Evolutionary conservation across 2,797 vertebrate species (phyloP).

Genomic region (Malurus splendens): DNA sequence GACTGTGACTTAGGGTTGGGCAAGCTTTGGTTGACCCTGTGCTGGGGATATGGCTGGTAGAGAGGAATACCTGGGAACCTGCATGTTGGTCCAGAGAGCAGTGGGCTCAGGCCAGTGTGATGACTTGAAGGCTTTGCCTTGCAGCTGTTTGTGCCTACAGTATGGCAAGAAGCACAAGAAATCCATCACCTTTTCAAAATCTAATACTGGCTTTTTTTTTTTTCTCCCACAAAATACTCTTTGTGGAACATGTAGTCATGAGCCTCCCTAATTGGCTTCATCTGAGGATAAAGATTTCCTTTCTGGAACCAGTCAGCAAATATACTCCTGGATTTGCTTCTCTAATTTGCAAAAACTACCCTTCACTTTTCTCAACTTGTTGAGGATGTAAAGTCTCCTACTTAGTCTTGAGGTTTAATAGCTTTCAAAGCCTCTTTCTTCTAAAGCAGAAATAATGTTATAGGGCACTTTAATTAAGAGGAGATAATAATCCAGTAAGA

Average conservation of each 20-base stretch:
- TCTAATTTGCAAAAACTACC: background rate
- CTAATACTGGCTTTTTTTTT: background rate
- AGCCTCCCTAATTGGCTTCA: background rate
- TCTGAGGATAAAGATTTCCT: background rate
- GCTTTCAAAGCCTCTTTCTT: constrained; percentile 4
- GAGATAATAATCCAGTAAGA: background rate
- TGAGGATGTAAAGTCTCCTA: background rate
- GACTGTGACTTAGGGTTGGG: background rate
- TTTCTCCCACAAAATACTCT: constrained; percentile 2
- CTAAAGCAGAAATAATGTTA: background rate
- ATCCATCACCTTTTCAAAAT: background rate
- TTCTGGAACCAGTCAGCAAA: background rate
- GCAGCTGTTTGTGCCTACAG: background rate
- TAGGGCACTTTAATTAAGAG: constrained; percentile 14
- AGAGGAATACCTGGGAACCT: background rate
- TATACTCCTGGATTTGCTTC: background rate
- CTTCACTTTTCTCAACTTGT: background rate
- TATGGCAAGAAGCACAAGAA: background rate
- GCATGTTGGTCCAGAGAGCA: background rate
- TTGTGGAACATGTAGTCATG: background rate
- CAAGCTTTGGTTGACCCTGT: background rate
- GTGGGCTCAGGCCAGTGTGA: background rate
- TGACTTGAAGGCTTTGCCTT: background rate
- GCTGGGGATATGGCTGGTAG: background rate
- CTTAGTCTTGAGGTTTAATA: background rate